phyloP scores from a whole-genome alignment of 2,888 invertebrate species.

The Drosophila kanekoi region DNA sequence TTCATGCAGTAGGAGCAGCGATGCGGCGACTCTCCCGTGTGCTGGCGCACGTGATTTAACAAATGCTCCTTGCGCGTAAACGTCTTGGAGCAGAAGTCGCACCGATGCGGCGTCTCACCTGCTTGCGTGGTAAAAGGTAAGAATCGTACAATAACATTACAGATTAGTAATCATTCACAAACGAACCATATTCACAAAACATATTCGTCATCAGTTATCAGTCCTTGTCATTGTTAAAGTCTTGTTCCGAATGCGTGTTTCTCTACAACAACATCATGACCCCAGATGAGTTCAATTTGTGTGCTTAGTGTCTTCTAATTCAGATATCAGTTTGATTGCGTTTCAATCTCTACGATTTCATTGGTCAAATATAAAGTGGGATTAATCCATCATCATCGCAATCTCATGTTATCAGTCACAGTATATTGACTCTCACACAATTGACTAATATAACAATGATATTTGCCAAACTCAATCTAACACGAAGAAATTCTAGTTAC shows the following conservation, averaged over 20 bases:
- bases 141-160: conserved; percentile 85
- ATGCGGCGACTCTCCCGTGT: conserved; percentile 93
- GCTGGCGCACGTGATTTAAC: conserved; percentile 93
- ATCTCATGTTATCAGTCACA: neutral
- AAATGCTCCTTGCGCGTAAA: conserved; percentile 95
- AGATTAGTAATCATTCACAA: conserved; percentile 85
- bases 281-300: neutral
- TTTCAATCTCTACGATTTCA: neutral
- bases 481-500: too few species aligned
- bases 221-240: neutral
- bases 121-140: conserved; percentile 49
- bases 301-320: too few species aligned
- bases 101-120: conserved; percentile 93
- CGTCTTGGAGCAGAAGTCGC: conserved; percentile 94
- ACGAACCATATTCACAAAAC: neutral
- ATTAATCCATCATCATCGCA: neutral
- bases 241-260: neutral
- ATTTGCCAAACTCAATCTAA: too few species aligned
- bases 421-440: too few species aligned
- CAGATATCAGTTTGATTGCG: neutral
- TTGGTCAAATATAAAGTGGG: too few species aligned
- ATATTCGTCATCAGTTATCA: neutral
- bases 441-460: too few species aligned
- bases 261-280: neutral
- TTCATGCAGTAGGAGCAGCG: conserved; percentile 94